Evolutionary conservation across 2,113 vertebrate species (phyloP).

Genomic region (Paedocypris sp.): DNA sequence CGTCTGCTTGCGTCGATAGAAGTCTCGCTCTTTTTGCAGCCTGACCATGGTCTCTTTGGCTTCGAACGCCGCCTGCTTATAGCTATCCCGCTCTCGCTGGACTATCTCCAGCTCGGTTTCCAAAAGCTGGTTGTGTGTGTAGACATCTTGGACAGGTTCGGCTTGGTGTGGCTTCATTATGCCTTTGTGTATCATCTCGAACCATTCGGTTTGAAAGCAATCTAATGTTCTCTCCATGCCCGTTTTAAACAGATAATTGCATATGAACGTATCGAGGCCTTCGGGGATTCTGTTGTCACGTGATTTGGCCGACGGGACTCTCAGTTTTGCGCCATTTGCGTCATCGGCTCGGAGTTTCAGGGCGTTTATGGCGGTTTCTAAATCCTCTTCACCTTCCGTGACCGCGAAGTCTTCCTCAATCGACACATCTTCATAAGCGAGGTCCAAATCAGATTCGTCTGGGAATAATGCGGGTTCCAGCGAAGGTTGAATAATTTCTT

Average conservation of each 20-base stretch:
- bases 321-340: slow-evolving; percentile 34
- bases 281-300: slow-evolving; percentile 42
- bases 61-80: slow-evolving; percentile 52
- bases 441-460: slow-evolving; percentile 58
- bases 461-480: slow-evolving; percentile 33
- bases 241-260: slow-evolving; percentile 77
- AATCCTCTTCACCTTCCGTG: slow-evolving; percentile 68
- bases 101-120: slow-evolving; percentile 59
- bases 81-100: slow-evolving; percentile 63
- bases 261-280: slow-evolving; percentile 72
- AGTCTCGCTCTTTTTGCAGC: slow-evolving; percentile 70
- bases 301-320: slow-evolving; percentile 30
- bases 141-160: slow-evolving; percentile 62
- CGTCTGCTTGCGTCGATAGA: slow-evolving; percentile 72
- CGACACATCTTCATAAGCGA: slow-evolving; percentile 66
- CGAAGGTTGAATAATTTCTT: no score
- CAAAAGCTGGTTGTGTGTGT: slow-evolving; percentile 62
- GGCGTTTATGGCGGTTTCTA: slow-evolving; percentile 56
- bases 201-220: slow-evolving; percentile 87
- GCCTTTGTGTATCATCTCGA: slow-evolving; percentile 67
- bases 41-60: slow-evolving; percentile 60
- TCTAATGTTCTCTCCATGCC: slow-evolving; percentile 78
- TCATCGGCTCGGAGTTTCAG: slow-evolving; percentile 51
- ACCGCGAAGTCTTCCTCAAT: slow-evolving; percentile 58
- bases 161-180: slow-evolving; percentile 33